Evolutionary conservation across 1,140 invertebrate genomes (phyloP).

Genomic region (Bombus huntii): DNA sequence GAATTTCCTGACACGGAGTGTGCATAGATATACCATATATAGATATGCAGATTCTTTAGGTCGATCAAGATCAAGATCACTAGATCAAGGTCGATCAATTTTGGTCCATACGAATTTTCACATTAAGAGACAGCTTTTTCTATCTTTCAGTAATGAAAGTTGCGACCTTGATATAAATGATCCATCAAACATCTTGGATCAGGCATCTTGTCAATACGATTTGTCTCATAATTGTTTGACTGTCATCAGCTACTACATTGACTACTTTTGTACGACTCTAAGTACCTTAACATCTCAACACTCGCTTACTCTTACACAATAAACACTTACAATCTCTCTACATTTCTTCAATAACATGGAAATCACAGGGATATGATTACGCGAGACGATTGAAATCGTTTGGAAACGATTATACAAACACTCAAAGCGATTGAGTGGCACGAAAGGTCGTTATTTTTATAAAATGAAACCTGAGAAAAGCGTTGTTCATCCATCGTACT

Average conservation of each 20-base stretch:
- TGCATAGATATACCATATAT: neutral
- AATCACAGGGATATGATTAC: neutral
- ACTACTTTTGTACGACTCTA: too few species aligned
- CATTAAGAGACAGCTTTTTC: neutral
- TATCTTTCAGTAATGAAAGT: neutral
- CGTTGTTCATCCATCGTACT: neutral
- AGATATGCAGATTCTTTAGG: neutral
- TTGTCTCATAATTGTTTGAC: neutral
- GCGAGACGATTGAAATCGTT: neutral
- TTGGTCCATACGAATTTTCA: neutral
- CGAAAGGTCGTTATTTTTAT: neutral
- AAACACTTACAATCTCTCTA: neutral
- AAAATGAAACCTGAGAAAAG: neutral
- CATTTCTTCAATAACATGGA: neutral
- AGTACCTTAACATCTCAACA: too few species aligned
- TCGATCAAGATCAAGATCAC: too few species aligned
- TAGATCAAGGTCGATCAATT: neutral
- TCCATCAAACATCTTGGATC: neutral
- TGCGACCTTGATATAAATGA: neutral
- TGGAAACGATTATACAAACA: neutral
- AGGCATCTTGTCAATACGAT: neutral
- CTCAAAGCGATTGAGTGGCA: neutral
- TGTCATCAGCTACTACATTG: too few species aligned
- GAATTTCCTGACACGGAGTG: neutral
- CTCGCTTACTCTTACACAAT: too few species aligned